Evolutionary conservation across 2,113 vertebrate species (phyloP), one percentile per base, ranked within the genome.

Genomic region (Phaethornis superciliosus): DNA sequence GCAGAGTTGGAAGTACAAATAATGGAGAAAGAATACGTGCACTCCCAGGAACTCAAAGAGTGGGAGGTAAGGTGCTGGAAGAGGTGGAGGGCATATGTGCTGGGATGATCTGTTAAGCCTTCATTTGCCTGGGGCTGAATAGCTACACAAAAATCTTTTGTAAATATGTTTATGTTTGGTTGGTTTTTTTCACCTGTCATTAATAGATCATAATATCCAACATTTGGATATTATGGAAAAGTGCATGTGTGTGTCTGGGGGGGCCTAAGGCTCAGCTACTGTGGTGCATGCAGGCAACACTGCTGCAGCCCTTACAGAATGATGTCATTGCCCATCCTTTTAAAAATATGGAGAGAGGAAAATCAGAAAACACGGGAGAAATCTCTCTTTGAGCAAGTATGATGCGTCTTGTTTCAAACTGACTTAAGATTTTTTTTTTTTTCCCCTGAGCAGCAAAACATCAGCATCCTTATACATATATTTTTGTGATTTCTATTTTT

Each of bases 1-100:
- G 99, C 99, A 95, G 98, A 99, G 92, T 88, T 99, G 76, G 98
- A 97, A 96, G 98, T 98, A 64, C 98, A 97, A 72, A 98, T 98
- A 62, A 94, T 98, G 71, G 92, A 96, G 74, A 97, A 96, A 42
- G 98, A 99, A n/a, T 56, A 95, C 2, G 20, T 27, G 5, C 96
- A 98, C 18, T 92, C 93, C 9, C 84, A 95, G 58, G 98, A 99
- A 67, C 88, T 99, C 44, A 97, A 95, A 86, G 75, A 95, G 71
- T 99, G 98, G 98, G 98, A 99, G 97, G 99, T 99, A 97, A 96
- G 97, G 15, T 70, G 32, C 15, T 59, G 42, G 46, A 60, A 63
- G 44, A 70, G 10, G 52, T 65, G n/a, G 49, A 55, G 10, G 26
- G 11, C 7, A 2, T 2, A 0, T 22, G 8, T 35, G 14, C 77